Evolutionary conservation across 1,140 invertebrate genomes (phyloP), one percentile per base, ranked within the genome.

Genomic region (Meloidogyne floridensis): DNA sequence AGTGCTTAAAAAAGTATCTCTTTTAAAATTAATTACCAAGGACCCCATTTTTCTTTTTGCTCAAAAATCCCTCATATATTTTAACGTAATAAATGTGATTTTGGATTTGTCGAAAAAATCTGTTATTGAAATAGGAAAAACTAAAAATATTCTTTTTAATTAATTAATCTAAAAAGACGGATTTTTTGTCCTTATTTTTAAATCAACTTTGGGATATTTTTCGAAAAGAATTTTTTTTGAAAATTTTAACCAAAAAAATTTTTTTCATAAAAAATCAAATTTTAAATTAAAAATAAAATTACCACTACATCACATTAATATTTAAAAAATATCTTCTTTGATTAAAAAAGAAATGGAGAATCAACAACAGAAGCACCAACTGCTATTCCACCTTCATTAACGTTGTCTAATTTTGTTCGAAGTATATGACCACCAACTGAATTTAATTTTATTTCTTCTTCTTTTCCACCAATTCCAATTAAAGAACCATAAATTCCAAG

Each of bases 351-450:
- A 81, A 80, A 91, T 51, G 91, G 88, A 32, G 91, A 89, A 90
- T 98, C 96, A 1, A 98, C 91, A 2, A 94, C 95, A 15, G 96
- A 95, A 73, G 93, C 91, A 6, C 97, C 97, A 53, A 94, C 94
- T 13, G 94, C 94, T 32, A 99, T 94, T 1, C 97, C 97, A 75
- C 95, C 96, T 91, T 98, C 96, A 90, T 97, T 93, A 9, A 93
- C 93, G n/a, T 93, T 93, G 3, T 93, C 92, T 0, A 93, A 88
- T 92, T 99, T 99, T 0, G 95, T 95, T 20, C 97, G 92, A 20
- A 98, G 91, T 93, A 98, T 94, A 91, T 97, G 95, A 2, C 96
- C 97, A 51, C 94, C 93, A 91, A 94, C 93, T 82, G 92, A 90
- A 90, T 97, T 98, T 2, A 92, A 86, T 15, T 43, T 47, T 6